These are phyloP conservation scores for Bucco capensis DNA, from an alignment of 2,113 vertebrate species.

Conservation along the genomic window DNA sequence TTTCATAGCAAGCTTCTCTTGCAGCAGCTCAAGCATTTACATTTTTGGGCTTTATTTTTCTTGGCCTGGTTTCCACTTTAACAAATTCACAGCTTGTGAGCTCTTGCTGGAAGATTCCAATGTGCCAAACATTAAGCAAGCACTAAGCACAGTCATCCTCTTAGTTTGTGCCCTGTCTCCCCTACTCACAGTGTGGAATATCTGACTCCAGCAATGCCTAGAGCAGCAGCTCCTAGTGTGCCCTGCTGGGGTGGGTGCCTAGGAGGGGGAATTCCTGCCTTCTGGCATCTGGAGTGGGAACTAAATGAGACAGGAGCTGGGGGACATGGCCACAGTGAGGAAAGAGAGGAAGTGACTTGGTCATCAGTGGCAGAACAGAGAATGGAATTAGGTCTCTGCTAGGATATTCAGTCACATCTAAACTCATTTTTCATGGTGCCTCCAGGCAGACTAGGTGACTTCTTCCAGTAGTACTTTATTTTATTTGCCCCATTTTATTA, in stretches of 20 bases:
- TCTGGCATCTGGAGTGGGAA: not conserved
- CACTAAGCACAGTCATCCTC: not conserved
- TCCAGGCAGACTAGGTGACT: not conserved
- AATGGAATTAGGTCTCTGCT: not conserved
- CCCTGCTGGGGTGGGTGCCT: not conserved
- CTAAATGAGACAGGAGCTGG: not conserved
- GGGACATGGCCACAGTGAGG: not conserved
- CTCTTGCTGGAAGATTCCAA: constrained; percentile 30
- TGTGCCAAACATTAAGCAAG: not conserved
- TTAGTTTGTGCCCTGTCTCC: not conserved
- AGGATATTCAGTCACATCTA: not conserved
- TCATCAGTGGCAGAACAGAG: not conserved
- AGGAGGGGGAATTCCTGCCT: not conserved
- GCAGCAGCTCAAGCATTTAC: not conserved
- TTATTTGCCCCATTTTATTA: constrained; percentile 30
- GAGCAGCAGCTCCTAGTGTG: not conserved
- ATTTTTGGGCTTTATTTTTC: constrained; percentile 24
- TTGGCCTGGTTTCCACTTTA: constrained; percentile 45
- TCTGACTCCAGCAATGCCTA: not conserved
- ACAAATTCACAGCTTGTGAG: constrained; percentile 55
- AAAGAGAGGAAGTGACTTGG: not conserved
- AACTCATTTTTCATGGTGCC: not conserved
- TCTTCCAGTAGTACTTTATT: not conserved
- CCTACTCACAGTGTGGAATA: not conserved
- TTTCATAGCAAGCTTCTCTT: not conserved